Evolutionary conservation across 2,113 vertebrate species (phyloP).

Genomic region (Glaucidium brasilianum): DNA sequence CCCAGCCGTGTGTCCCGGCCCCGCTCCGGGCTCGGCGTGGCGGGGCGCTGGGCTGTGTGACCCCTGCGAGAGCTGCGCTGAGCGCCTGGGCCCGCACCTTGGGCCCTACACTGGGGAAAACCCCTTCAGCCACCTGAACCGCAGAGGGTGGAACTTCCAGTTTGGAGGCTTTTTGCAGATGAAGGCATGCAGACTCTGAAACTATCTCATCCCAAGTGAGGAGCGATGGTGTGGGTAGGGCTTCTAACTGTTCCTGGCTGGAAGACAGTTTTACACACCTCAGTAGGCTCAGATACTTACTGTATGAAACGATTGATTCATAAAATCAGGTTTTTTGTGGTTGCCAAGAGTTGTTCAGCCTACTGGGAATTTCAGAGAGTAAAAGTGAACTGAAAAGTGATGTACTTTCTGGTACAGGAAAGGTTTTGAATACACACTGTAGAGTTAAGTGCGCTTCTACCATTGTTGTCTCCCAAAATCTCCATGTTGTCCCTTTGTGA

Average conservation of each 20-base stretch:
- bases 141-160: neutral
- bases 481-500: rapidly evolving
- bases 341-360: neutral
- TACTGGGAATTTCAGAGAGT: neutral
- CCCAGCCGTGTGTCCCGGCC: rapidly evolving
- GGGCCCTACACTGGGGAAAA: too few relatives aligned
- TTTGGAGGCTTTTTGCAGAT: neutral
- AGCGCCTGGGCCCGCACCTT: neutral
- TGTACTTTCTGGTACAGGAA: neutral
- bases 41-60: neutral
- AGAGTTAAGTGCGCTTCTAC: neutral
- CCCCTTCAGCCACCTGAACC: neutral
- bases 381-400: neutral
- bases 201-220: neutral
- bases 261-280: neutral
- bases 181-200: neutral
- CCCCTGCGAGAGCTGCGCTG: too few relatives aligned
- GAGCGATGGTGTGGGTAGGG: neutral
- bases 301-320: too few relatives aligned
- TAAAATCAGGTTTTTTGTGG: neutral
- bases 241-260: neutral
- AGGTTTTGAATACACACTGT: neutral
- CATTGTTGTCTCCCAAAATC: neutral
- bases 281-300: neutral
- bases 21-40: too few relatives aligned